Percentiles rank a stretch among this genome's conserved stretches.
These are phyloP conservation scores for Tridacna crocea DNA, from an alignment of 2,888 invertebrate genomes.

Conservation along the genomic window DNA sequence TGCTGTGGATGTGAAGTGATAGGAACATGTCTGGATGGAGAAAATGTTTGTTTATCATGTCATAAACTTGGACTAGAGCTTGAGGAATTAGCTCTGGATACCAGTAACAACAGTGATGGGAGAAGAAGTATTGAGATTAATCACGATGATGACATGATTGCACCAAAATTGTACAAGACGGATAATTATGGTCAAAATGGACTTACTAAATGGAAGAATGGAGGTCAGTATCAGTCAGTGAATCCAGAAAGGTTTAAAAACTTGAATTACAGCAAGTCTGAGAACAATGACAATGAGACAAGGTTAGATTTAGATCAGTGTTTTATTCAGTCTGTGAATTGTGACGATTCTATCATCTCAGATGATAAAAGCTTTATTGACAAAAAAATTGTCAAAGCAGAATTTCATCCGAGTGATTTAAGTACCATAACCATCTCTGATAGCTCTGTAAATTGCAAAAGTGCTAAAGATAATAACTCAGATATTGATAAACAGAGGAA, in stretches of 20 bases:
- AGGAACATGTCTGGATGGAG: constrained; percentile 8
- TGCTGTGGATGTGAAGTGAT: constrained; percentile 42
- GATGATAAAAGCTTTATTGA: constrained; percentile 41
- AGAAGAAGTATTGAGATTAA: not conserved
- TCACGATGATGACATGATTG: not conserved
- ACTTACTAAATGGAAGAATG: not conserved
- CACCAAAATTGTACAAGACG: not conserved
- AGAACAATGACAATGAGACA: not conserved
- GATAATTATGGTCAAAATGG: not conserved
- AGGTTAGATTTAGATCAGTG: constrained; percentile 16
- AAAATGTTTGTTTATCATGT: constrained; percentile 45
- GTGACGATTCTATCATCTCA: constrained; percentile 44
- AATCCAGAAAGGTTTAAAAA: not conserved
- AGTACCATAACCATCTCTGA: constrained; percentile 40
- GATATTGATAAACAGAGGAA: not conserved
- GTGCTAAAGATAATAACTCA: not conserved
- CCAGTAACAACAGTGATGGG: not conserved
- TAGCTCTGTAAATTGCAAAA: not conserved
- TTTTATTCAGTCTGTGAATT: constrained; percentile 9
- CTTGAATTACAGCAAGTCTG: not conserved
- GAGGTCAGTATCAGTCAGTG: not conserved
- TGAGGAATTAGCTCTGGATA: constrained; percentile 22
- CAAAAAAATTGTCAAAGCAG: constrained; percentile 25
- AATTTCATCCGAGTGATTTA: constrained; percentile 48
- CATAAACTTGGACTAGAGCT: constrained; percentile 49